These are phyloP conservation scores for Turritopsis dohrnii DNA, from an alignment of 30 jellyfish, hydroid and myxozoan species.

Conservation along the genomic window DNA sequence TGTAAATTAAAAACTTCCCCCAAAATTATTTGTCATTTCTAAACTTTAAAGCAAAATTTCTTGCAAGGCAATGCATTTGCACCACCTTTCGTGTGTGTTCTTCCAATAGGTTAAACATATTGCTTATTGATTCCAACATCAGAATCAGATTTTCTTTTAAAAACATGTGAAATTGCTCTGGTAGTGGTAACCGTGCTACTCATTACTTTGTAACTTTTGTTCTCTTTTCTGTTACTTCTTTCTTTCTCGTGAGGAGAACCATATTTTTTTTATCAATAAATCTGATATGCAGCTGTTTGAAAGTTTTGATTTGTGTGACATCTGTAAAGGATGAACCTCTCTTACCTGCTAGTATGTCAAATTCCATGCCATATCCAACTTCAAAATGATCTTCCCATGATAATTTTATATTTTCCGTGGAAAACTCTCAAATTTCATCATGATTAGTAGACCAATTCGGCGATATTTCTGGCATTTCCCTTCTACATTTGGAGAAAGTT, in stretches of 20 bases:
- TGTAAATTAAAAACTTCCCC: neutral
- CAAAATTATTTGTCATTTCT: neutral
- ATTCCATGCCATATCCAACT: no score
- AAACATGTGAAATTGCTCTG: no score
- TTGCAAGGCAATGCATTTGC: neutral
- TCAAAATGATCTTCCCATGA: neutral
- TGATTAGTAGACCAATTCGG: neutral
- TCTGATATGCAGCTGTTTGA: no score
- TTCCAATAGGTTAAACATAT: neutral
- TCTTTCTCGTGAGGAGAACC: no score
- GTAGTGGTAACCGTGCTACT: no score
- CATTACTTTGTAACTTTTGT: no score
- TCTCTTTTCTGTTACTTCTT: neutral
- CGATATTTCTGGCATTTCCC: constrained; percentile 1
- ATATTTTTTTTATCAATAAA: no score
- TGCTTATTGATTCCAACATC: neutral
- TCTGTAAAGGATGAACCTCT: no score
- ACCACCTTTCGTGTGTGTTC: neutral
- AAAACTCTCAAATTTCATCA: neutral
- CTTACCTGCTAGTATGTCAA: neutral
- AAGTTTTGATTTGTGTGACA: no score
- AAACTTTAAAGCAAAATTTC: neutral
- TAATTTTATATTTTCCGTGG: neutral
- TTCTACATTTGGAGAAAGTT: neutral
- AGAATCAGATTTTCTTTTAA: no score